Conservation (phyloP, 2,113 vertebrate species). For the Collichthys lucidus region DNA sequence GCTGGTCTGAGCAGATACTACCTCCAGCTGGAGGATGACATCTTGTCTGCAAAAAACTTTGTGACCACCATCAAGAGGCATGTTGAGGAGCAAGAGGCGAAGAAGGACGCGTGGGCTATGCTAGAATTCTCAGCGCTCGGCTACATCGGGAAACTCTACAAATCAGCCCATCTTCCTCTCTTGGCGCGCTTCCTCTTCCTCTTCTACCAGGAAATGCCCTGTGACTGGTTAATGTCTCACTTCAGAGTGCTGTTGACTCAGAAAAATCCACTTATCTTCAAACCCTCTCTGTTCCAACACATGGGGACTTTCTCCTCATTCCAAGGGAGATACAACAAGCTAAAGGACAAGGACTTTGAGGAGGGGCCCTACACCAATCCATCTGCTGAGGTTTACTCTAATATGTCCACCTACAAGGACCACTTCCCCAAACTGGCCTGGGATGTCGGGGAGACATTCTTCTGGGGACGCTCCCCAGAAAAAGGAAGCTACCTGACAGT, state of each 20-base stretch:
- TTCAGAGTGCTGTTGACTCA: conserved; percentile 87
- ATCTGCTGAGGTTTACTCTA: conserved; percentile 75
- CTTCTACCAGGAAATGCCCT: conserved; percentile 91
- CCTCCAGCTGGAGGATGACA: conserved; percentile 89
- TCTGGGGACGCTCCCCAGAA: conserved; percentile 82
- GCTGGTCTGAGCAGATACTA: conserved; percentile 87
- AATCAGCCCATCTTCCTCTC: conserved; percentile 82
- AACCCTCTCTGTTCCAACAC: conserved; percentile 89
- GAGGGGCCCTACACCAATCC: conserved; percentile 82
- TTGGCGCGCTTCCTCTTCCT: conserved; percentile 88
- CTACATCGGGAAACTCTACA: conserved; percentile 91
- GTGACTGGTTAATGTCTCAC: conserved; percentile 87
- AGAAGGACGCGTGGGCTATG: conserved; percentile 83
- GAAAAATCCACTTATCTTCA: conserved; percentile 82
- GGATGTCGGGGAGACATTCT: conserved; percentile 69
- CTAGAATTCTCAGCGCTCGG: conserved; percentile 91
- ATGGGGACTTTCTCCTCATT: conserved; percentile 85
- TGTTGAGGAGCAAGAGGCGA: conserved; percentile 64
- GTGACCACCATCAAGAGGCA: conserved; percentile 80
- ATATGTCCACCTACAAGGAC: conserved; percentile 75
- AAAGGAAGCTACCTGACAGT: conserved; percentile 82
- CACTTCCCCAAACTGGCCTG: conserved; percentile 83
- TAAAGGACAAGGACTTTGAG: conserved; percentile 85
- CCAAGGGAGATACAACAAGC: conserved; percentile 79
- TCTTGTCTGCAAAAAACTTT: conserved; percentile 83